Evolutionary conservation across 2,888 invertebrate species (phyloP), one percentile per base, ranked within the genome.

Genomic region (Callyntrura sp.): DNA sequence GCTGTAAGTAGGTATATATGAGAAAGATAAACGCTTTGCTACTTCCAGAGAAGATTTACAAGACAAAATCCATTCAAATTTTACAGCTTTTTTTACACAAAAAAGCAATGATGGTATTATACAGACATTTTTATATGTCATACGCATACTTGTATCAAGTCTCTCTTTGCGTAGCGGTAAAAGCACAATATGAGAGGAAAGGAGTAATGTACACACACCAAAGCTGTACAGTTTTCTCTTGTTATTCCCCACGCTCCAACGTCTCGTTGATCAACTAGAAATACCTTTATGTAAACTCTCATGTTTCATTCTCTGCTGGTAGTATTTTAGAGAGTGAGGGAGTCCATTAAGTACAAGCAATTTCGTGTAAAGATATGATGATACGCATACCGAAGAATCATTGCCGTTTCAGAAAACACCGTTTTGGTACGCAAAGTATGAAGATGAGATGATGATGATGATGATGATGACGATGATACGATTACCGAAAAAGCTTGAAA

Each of bases 381-480:
- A 43, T 51, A 82, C 65, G 82, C 87, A 81, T 88, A 43, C 88
- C 65, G n/a, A 17, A 70, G 57, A 70, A 83, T 88, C 73, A 83
- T 82, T 82, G 45, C 60, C 60, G 43, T 73, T 81, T 48, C 51
- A 65, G 60, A 82, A 82, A 82, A 88, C 60, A 78, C 48, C 51
- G 23, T 68, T 88, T 82, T 73, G 81, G 45, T 73, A 82, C 73
- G 81, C 87, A 88, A 88, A 82, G 65, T 86, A 79, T 86, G 70
- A 45, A 65, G 81, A 86, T 86, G 68, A 35, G 88, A 88, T 82
- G 81, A 73, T 81, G 81, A 87, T 82, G 81, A 60, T 60, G 88
- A 88, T 82, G 81, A 73, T 81, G 81, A 87, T 82, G 81, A 60
- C 48, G 85, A 86, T 86, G 85, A 82, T 88, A 45, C 73, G 88